Evolutionary conservation across 2,797 vertebrate genomes (phyloP), one percentile per base, ranked within the genome.

Genomic region (Muscicapa striata): DNA sequence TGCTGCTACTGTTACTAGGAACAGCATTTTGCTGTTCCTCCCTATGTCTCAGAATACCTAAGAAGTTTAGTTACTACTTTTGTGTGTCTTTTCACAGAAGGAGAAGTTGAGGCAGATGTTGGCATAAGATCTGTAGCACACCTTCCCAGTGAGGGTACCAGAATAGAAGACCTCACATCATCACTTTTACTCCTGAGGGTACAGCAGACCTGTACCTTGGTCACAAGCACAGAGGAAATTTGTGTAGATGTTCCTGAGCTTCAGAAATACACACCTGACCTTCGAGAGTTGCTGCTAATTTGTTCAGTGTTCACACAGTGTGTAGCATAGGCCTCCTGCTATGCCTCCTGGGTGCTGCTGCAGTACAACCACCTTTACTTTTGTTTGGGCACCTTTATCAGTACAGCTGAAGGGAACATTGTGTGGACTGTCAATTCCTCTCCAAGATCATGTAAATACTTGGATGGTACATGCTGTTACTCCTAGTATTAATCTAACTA

Each of bases 121-220:
- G 41, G 63, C 14, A 2, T 0, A 5, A 73, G 27, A n/a, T 41
- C 54, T 52, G 75, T 34, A 76, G 34, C 40, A 21, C 23, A 16
- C 5, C 18, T 72, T 81, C 46, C 45, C 54, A 9, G 23, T 7
- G 32, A 6, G 45, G 18, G 16, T 45, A 22, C 23, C 10, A 17
- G 36, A 27, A 19, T 0, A 61, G 41, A 57, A 69, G 45, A 41
- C 49, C 27, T 90, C n/a, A 34, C n/a, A 29, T n/a, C 32, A 22
- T 29, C 43, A 11, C 43, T 87, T 82, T 58, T 23, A 13, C 3
- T 68, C 40, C 52, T 29, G 26, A 55, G 48, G 48, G 70, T 12
- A 13, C n/a, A 84, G 16, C 19, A 79, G 34, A 27, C 8, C 19
- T 51, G 9, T 38, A 29, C 26, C 0, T 0, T 16, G 36, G 43